Conservation (phyloP, 2,888 invertebrate genomes). For the Danaus chrysippus region DNA sequence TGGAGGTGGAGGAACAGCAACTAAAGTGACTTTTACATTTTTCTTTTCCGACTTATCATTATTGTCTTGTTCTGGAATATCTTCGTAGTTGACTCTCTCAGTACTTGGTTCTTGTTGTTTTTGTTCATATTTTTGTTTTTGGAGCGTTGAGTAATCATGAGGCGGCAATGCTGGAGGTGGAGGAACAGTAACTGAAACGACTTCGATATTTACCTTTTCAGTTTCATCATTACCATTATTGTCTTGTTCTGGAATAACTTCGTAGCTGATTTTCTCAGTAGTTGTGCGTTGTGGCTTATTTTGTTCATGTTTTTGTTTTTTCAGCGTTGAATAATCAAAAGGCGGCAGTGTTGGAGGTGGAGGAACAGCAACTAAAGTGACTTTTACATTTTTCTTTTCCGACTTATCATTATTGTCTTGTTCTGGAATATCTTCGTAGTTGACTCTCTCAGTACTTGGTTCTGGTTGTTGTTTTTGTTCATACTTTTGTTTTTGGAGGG, state of each 20-base stretch:
- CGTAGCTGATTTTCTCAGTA: not conserved
- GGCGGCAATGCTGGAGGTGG: slow-evolving; percentile 26
- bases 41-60: slow-evolving; percentile 12
- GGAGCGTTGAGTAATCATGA: slow-evolving; percentile 22
- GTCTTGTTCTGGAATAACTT: slow-evolving; percentile 9
- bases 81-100: not conserved
- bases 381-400: slow-evolving; percentile 1
- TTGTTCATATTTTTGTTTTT: slow-evolving; percentile 3
- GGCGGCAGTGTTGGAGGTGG: slow-evolving; percentile 26
- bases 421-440: not conserved
- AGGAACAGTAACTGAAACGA: slow-evolving; percentile 7
- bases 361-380: slow-evolving; percentile 9
- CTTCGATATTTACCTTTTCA: slow-evolving; percentile 2
- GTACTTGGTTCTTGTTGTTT: slow-evolving; percentile 2
- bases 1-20: slow-evolving; percentile 20
- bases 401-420: slow-evolving; percentile 13
- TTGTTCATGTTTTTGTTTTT: slow-evolving; percentile 6
- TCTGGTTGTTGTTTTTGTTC: not conserved
- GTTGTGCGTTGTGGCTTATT: slow-evolving; percentile 3
- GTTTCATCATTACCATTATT: slow-evolving; percentile 11
- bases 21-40: not conserved
- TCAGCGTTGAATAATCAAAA: slow-evolving; percentile 21
- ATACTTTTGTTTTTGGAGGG: slow-evolving; percentile 10
- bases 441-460: not conserved
- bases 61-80: slow-evolving; percentile 9